phyloP scores from a whole-genome alignment of 2,888 invertebrate species.

The Agriopis marginaria region DNA sequence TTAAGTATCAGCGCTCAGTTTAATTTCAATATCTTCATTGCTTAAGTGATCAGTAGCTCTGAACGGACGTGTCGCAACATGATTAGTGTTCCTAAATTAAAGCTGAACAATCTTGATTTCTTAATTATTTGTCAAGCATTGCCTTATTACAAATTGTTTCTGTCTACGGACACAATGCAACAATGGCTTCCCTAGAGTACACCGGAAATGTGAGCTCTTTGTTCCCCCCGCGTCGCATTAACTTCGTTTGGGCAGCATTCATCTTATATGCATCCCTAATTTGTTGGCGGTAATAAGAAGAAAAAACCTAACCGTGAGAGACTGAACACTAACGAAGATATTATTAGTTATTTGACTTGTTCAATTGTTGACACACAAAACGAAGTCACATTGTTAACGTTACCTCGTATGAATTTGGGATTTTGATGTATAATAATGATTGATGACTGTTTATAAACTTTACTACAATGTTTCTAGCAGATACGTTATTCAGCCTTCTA shows the following conservation, averaged over 20 bases:
- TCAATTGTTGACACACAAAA: slow-evolving; percentile 14
- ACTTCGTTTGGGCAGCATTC: slow-evolving; percentile 52
- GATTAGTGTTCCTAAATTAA: slow-evolving; percentile 38
- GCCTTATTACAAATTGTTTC: slow-evolving; percentile 62
- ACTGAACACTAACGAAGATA: slow-evolving; percentile 13
- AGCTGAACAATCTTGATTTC: slow-evolving; percentile 50
- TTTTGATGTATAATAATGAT: slow-evolving; percentile 12
- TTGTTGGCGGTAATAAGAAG: slow-evolving; percentile 38
- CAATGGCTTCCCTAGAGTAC: slow-evolving; percentile 60
- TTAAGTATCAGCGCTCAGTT: slow-evolving; percentile 15
- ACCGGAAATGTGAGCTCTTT: slow-evolving; percentile 60
- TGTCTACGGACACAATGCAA: slow-evolving; percentile 59
- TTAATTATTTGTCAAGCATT: slow-evolving; percentile 62
- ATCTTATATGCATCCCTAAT: slow-evolving; percentile 44
- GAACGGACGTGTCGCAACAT: slow-evolving; percentile 39
- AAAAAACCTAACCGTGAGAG: slow-evolving; percentile 18
- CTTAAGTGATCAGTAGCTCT: slow-evolving; percentile 24
- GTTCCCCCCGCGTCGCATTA: slow-evolving; percentile 55
- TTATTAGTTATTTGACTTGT: background rate
- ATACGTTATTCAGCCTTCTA: slow-evolving; percentile 4
- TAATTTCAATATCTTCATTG: slow-evolving; percentile 23
- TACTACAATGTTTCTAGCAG: slow-evolving; percentile 17
- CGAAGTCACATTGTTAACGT: background rate
- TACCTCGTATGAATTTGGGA: background rate
- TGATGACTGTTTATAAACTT: slow-evolving; percentile 11